phyloP scores from a whole-genome alignment of 2,888 invertebrate species.

The Andricus quercusramuli region DNA sequence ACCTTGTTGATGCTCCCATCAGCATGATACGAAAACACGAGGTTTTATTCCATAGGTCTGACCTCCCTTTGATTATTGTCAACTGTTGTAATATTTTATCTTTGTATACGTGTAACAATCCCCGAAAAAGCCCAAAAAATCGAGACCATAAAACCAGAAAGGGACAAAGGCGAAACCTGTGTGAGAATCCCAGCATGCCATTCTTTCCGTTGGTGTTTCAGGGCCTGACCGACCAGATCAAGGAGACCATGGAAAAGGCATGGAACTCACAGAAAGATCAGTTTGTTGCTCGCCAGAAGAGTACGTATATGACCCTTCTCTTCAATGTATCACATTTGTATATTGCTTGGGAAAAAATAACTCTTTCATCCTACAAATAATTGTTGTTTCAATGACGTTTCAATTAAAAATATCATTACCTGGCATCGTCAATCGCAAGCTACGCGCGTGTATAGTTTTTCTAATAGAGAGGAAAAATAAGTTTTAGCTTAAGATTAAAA shows the following conservation, averaged over 20 bases:
- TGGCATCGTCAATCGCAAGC: no score
- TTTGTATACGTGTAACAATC: not conserved
- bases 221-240: slow-evolving; percentile 92
- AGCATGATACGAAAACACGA: slow-evolving; percentile 17
- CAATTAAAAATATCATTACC: not conserved
- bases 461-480: no score
- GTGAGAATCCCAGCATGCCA: slow-evolving; percentile 75
- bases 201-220: slow-evolving; percentile 79
- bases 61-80: not conserved
- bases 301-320: slow-evolving; percentile 83
- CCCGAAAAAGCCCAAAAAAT: not conserved
- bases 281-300: slow-evolving; percentile 93
- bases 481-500: no score
- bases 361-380: not conserved
- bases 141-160: slow-evolving; percentile 44
- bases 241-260: slow-evolving; percentile 91
- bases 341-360: not conserved
- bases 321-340: not conserved
- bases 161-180: slow-evolving; percentile 57
- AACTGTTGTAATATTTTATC: not conserved
- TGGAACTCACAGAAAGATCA: slow-evolving; percentile 94
- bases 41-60: not conserved
- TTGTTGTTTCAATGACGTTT: not conserved
- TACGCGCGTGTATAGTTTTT: no score
- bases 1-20: not conserved